phyloP scores from a whole-genome alignment of 23 tunicate species.

The Ascidia mentula region DNA sequence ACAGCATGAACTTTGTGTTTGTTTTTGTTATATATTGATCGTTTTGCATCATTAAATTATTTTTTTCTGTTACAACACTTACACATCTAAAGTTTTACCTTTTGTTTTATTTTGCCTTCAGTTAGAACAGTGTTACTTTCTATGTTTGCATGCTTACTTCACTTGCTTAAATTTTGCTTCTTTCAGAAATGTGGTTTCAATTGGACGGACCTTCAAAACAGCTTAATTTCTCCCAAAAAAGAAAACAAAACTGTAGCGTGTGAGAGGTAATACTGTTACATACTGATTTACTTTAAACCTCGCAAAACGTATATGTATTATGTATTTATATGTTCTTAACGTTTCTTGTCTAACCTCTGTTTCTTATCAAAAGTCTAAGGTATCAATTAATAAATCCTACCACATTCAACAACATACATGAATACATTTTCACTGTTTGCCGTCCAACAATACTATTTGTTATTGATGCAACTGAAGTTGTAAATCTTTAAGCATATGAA shows the following conservation, averaged over 20 bases:
- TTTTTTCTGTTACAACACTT: background rate
- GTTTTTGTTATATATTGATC: background rate
- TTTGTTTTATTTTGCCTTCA: background rate
- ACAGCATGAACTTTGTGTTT: background rate
- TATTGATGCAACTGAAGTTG: too few relatives aligned
- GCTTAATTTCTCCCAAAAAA: slow-evolving; percentile 10
- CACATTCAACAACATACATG: too few relatives aligned
- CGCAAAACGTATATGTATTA: background rate
- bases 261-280: slow-evolving; percentile 39
- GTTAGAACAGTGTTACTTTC: background rate
- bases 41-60: background rate
- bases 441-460: too few relatives aligned
- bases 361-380: too few relatives aligned
- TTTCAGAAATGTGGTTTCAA: slow-evolving; percentile 13
- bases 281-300: background rate
- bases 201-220: slow-evolving; percentile 21
- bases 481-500: too few relatives aligned
- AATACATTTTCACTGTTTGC: too few relatives aligned
- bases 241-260: slow-evolving; percentile 22
- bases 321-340: background rate
- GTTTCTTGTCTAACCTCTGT: background rate
- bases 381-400: too few relatives aligned
- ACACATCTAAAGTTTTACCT: background rate
- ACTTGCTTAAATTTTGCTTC: background rate
- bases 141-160: background rate